Conservation (phyloP, 2,113 vertebrate species). For the Tachysurus fulvidraco region DNA sequence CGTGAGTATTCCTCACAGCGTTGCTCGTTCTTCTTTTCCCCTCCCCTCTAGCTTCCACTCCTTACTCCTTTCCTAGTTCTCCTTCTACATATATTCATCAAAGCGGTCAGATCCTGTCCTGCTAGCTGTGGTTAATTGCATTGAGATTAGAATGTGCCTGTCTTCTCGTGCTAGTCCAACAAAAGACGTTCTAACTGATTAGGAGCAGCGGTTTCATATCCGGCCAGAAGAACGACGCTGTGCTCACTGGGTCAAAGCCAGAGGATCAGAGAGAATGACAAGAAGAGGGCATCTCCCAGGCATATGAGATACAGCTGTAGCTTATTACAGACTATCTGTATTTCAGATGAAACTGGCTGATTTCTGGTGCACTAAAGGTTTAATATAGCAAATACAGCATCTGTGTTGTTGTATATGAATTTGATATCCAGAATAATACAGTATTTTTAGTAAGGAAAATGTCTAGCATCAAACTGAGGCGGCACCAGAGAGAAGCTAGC, state of each 20-base stretch:
- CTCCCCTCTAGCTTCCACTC: slow-evolving; percentile 57
- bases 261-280: not conserved
- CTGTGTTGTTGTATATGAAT: not conserved
- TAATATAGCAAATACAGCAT: not conserved
- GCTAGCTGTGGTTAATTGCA: slow-evolving; percentile 24
- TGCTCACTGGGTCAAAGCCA: slow-evolving; percentile 1
- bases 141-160: slow-evolving; percentile 20
- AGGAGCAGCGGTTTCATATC: slow-evolving; percentile 43
- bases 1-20: slow-evolving; percentile 60
- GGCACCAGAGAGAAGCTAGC: too few relatives aligned
- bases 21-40: not conserved
- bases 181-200: slow-evolving; percentile 32
- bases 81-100: not conserved
- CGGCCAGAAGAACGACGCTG: not conserved
- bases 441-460: not conserved
- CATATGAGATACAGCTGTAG: slow-evolving; percentile 17
- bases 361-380: not conserved
- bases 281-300: not conserved
- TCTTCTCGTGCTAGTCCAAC: slow-evolving; percentile 30
- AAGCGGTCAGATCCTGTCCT: not conserved
- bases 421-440: not conserved
- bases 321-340: slow-evolving; percentile 10
- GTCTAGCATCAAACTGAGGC: not conserved
- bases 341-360: not conserved
- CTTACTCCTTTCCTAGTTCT: slow-evolving; percentile 50